phyloP scores from a whole-genome alignment of 1,140 invertebrate genomes.

The Drosophila suzukii region DNA sequence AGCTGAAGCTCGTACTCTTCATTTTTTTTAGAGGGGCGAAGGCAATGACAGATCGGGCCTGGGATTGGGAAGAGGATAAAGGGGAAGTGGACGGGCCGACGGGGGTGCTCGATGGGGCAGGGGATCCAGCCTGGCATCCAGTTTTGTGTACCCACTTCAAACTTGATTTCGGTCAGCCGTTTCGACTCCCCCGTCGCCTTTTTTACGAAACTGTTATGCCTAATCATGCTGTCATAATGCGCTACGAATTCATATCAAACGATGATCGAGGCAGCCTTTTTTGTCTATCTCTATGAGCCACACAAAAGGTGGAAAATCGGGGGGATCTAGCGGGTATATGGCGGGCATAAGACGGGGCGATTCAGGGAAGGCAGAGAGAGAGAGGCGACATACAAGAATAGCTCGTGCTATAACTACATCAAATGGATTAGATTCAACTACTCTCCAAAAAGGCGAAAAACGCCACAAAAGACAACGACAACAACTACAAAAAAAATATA shows the following conservation, averaged over 20 bases:
- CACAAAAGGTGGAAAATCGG: conserved; percentile 23
- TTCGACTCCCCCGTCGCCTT: conserved; percentile 61
- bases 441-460: conserved; percentile 80
- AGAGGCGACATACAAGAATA: conserved; percentile 76
- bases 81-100: not conserved
- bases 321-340: too few relatives aligned
- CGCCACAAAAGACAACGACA: conserved; percentile 68
- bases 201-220: conserved; percentile 83
- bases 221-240: conserved; percentile 85
- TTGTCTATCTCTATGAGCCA: conserved; percentile 59
- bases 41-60: conserved; percentile 76
- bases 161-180: conserved; percentile 73
- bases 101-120: not conserved
- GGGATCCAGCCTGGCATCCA: conserved; percentile 47
- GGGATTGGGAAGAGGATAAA: conserved; percentile 15
- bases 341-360: not conserved
- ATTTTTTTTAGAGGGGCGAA: conserved; percentile 19
- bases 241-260: conserved; percentile 83
- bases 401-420: conserved; percentile 83
- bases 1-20: conserved; percentile 22
- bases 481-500: conserved; percentile 13
- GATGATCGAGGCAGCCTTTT: conserved; percentile 81
- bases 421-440: conserved; percentile 83
- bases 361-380: conserved; percentile 4
- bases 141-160: conserved; percentile 73